Evolutionary conservation across 2,888 invertebrate genomes (phyloP), one percentile per base, ranked within the genome.

Genomic region (Pandemis cinnamomeana): DNA sequence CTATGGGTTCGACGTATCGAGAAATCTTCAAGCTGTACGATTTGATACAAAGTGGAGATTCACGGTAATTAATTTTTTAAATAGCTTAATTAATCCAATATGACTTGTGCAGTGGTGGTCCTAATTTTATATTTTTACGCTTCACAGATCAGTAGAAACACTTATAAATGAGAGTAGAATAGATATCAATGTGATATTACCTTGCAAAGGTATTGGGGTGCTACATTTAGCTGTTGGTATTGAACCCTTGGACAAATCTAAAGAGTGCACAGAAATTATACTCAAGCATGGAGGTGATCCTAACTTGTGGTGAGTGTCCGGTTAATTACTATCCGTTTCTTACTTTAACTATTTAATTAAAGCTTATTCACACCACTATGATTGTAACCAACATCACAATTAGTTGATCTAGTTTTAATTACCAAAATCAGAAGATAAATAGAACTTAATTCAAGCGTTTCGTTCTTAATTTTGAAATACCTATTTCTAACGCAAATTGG

Each of bases 181-280:
- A 7, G 94, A 97, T 87, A 95, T 97, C 0, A 97, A 97, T 87
- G 88, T 95, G 46, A 91, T 97, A 69, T 94, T 97, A 83, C 96
- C 96, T 46, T 95, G 95, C 63, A 95, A 96, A 81, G 97, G 97
- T 78, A 95, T 97, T 66, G 95, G 97, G 0, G 95, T 97, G 0
- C 94, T 98, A 80, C 98, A 98, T 84, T 95, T 97, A 80, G 96
- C 96, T 0, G 96, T 97, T 61, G 97, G 97, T 1, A 95, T 96
- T 86, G 95, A 96, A 67, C 96, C 96, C 13, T 87, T 95, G 71
- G 90, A 94, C 27, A 95, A 96, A 81, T 96, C 96, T 0, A 91
- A 91, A 79, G 91, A 96, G 83, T 95, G 96, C 67, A 95, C 96
- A 0, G 94, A 95, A 83, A 84, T 96, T n/a, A 95, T 97, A 78